Evolutionary conservation across 2,888 invertebrate genomes (phyloP), one percentile per base, ranked within the genome.

Genomic region (Zele albiditarsus): DNA sequence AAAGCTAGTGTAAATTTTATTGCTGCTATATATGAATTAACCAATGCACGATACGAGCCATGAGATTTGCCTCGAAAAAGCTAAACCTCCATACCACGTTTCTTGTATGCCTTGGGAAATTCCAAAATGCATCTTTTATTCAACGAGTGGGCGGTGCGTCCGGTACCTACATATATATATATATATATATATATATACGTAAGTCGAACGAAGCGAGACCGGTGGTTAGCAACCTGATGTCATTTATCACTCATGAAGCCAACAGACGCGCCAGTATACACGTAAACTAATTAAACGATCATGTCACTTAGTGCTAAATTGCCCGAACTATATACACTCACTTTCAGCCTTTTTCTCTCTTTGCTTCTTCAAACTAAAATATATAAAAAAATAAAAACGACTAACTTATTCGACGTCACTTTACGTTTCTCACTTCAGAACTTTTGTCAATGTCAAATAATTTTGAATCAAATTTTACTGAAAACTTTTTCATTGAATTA

Each of bases 21-120:
- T 25, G 60, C 27, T 60, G 46, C 46, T 20, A 67, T 31, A 81
- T 77, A 85, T 85, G 85, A 86, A 85, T 85, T 85, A 85, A 84
- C 82, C 85, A 84, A 82, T 77, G 80, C 78, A 79, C 81, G 79
- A 82, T 82, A 82, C 79, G 76, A 77, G 82, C 76, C 71, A 65
- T 70, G 74, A 79, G 77, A 86, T 84, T 86, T 83, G 65, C 70
- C 71, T 42, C 66, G 49, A 49, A 57, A 49, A 31, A 49, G 49
- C 20, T 53, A 10, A 5, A 53, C 53, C 53, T 53, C 53, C 6
- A 53, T 23, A 60, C 60, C 66, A 14, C 49, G 63, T 60, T 60
- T 49, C 71, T 60, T 62, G 58, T 58, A 46, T 73, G 33, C 68
- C 70, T 31, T 65, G 49, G 38, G 31, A 66, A 74, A 75, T 72